Evolutionary conservation across 30 jellyfish, hydroid and myxozoan genomes (phyloP).

Genomic region (Hydractinia symbiolongicarpus): DNA sequence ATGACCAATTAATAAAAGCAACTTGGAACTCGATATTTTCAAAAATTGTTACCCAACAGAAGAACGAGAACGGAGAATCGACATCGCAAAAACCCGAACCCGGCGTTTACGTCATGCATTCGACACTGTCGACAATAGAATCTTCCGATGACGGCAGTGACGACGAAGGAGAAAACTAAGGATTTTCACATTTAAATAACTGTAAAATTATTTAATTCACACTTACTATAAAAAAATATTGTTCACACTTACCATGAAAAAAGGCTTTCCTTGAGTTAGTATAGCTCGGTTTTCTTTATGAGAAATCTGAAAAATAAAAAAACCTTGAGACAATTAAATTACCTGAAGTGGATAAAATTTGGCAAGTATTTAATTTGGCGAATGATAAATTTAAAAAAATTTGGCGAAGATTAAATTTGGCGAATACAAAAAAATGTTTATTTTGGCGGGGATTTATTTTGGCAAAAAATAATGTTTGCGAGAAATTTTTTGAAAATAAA

Average conservation of each 20-base stretch:
- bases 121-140: background rate
- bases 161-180: background rate
- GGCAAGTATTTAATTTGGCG: too few species aligned
- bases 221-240: background rate
- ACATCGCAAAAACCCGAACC: background rate
- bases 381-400: too few species aligned
- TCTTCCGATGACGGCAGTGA: background rate
- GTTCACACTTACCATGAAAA: constrained; percentile 38
- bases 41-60: background rate
- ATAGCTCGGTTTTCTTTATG: constrained; percentile 49
- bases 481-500: too few species aligned
- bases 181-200: too few species aligned
- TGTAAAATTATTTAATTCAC: background rate
- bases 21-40: constrained; percentile 32
- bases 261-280: constrained; percentile 71
- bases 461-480: too few species aligned
- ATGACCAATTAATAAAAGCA: constrained; percentile 12
- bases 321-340: background rate
- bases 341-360: background rate
- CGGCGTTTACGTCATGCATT: background rate
- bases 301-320: constrained; percentile 32
- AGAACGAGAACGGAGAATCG: background rate
- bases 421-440: too few species aligned
- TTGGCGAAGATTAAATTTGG: too few species aligned
- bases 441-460: too few species aligned